Conservation (phyloP, 2,797 vertebrate species). For the Varecia variegata region DNA sequence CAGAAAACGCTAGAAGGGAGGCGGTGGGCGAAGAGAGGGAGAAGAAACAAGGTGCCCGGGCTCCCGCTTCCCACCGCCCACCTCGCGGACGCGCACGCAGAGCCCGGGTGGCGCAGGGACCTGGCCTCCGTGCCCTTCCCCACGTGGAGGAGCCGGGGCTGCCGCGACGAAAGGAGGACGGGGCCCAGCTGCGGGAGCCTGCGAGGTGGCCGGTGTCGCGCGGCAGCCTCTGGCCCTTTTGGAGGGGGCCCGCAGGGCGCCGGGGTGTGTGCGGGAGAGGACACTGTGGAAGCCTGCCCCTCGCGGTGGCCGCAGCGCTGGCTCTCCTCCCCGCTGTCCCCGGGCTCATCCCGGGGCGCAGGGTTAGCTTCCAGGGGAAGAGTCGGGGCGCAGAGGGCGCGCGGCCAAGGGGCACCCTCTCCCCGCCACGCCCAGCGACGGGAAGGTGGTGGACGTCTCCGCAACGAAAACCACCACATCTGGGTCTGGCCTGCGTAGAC, state of each 20-base stretch:
- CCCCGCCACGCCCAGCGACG: background rate
- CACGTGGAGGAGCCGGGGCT: background rate
- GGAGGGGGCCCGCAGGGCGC: background rate
- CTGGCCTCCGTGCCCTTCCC: background rate
- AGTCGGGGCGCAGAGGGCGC: background rate
- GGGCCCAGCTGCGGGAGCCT: background rate
- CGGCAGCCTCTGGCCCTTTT: rapidly evolving
- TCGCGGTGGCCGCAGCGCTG: background rate
- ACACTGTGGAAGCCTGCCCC: background rate
- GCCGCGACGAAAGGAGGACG: rapidly evolving
- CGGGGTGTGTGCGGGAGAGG: background rate
- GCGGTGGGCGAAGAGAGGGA: background rate
- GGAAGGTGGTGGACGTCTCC: background rate
- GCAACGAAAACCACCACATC: background rate
- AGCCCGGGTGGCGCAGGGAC: background rate
- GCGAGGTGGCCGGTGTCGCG: background rate
- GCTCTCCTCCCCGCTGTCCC: background rate
- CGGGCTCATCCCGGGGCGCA: background rate
- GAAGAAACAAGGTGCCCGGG: background rate
- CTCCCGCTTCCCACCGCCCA: background rate
- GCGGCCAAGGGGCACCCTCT: too few relatives aligned
- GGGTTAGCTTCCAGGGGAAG: background rate
- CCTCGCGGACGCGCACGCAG: background rate
- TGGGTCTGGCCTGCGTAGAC: background rate
- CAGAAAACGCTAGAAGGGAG: background rate